Conservation (phyloP, 2,797 vertebrate genomes). For the Sebastes oblongus region DNA sequence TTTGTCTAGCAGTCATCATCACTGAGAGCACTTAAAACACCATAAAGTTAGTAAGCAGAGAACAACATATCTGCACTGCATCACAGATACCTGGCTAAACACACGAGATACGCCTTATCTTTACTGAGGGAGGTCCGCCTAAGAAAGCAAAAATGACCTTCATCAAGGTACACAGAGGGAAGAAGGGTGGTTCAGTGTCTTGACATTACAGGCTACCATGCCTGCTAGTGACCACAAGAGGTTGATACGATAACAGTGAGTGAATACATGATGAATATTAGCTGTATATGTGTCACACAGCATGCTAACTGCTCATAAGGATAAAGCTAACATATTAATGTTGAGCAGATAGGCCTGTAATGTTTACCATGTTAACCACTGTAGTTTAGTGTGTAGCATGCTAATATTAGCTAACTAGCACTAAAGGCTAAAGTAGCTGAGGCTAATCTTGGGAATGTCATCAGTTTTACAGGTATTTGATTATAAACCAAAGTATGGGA, state of each 20-base stretch:
- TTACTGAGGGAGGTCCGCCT: background rate
- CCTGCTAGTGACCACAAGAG: background rate
- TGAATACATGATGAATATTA: background rate
- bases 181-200: background rate
- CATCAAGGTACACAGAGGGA: background rate
- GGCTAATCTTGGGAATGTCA: background rate
- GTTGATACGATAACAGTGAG: background rate
- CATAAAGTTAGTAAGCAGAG: conserved; percentile 21
- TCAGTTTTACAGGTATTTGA: background rate
- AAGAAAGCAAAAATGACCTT: conserved; percentile 21
- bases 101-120: conserved; percentile 35
- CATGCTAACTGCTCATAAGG: background rate
- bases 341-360: too few species aligned
- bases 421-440: too few species aligned
- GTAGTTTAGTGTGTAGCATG: too few species aligned
- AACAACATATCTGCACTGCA: conserved; percentile 19
- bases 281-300: too few species aligned
- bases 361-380: too few species aligned
- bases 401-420: too few species aligned
- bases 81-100: conserved; percentile 1
- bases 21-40: conserved; percentile 27
- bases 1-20: conserved; percentile 6
- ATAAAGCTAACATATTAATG: too few species aligned
- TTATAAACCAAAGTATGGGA: background rate
- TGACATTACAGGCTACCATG: background rate